phyloP scores from a whole-genome alignment of 2,113 vertebrate genomes.

The Chionomys nivalis region DNA sequence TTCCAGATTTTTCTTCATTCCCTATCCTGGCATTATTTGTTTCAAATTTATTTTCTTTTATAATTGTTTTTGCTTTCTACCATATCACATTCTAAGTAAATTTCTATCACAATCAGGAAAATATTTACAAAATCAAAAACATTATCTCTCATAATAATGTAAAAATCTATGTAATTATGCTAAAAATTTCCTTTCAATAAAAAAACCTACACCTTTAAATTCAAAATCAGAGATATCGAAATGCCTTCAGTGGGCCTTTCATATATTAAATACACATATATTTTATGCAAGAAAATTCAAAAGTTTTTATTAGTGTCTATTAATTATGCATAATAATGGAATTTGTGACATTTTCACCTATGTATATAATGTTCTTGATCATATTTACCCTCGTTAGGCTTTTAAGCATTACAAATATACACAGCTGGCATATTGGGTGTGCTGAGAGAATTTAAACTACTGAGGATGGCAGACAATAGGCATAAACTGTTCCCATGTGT shows the following conservation, averaged over 20 bases:
- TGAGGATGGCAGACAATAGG: background rate
- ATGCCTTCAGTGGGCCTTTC: background rate
- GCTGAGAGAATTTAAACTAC: conserved; percentile 14
- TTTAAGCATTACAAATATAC: background rate
- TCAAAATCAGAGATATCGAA: background rate
- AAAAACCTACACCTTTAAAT: background rate
- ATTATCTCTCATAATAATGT: background rate
- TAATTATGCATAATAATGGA: background rate
- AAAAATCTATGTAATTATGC: background rate
- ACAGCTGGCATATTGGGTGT: background rate
- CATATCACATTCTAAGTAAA: background rate
- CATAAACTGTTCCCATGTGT: background rate
- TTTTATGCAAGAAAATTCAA: background rate
- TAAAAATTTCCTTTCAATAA: background rate
- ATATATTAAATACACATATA: background rate
- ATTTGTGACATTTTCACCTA: background rate
- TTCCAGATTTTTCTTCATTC: background rate
- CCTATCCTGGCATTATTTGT: background rate
- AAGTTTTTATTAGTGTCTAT: background rate
- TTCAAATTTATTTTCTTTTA: background rate
- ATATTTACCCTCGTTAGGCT: background rate
- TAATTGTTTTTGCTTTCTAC: background rate
- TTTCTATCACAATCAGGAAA: background rate
- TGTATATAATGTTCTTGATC: background rate
- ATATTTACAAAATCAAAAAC: background rate